phyloP scores from a whole-genome alignment of 1,140 invertebrate genomes.

The Trichomalopsis sarcophagae region DNA sequence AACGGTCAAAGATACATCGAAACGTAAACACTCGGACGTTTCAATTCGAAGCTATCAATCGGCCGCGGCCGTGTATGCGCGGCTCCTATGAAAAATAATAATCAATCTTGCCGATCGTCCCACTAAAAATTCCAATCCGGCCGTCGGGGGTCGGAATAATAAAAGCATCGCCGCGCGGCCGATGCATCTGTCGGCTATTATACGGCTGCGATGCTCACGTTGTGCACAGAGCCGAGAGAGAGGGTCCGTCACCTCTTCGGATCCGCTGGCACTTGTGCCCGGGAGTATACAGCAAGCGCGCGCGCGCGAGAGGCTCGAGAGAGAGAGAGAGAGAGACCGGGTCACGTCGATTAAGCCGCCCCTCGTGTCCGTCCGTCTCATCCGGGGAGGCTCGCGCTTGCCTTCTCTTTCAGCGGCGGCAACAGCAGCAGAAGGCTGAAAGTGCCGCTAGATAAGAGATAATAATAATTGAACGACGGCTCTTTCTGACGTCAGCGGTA shows the following conservation, averaged over 20 bases:
- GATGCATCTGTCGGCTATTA: no score
- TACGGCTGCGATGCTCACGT: no score
- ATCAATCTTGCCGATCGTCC: no score
- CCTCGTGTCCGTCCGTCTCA: neutral
- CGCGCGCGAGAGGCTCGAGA: neutral
- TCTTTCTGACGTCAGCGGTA: constrained; percentile 47
- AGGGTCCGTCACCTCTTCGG: neutral
- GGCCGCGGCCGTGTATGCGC: no score
- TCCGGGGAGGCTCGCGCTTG: neutral
- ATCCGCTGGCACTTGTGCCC: neutral
- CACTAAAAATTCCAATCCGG: no score
- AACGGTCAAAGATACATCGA: no score
- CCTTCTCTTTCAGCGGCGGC: neutral
- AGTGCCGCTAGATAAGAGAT: constrained; percentile 52
- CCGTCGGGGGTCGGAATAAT: no score
- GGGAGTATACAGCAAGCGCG: neutral
- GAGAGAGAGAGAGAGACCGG: constrained; percentile 27
- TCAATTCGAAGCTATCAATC: no score
- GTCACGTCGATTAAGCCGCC: constrained; percentile 47
- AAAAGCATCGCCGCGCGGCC: no score
- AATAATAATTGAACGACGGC: constrained; percentile 49
- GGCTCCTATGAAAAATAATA: no score
- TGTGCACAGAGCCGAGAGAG: no score
- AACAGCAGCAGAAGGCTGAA: constrained; percentile 15
- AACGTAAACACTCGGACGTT: no score